Evolutionary conservation across 2,888 invertebrate genomes (phyloP).

Genomic region (Mythimna lalbum): DNA sequence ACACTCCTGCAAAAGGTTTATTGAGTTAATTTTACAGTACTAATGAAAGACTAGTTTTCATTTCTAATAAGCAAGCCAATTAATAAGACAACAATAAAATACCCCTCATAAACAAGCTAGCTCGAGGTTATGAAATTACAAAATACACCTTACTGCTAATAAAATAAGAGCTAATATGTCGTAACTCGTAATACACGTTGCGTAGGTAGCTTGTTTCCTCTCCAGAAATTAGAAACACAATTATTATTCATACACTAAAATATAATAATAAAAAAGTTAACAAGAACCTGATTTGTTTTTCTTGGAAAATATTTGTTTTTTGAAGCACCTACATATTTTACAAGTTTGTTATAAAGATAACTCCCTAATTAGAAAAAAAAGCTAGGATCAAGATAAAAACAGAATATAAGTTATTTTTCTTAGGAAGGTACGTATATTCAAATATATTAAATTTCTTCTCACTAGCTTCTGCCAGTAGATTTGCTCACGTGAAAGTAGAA

Average conservation of each 20-base stretch:
- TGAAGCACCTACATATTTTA: background rate
- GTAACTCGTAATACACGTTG: background rate
- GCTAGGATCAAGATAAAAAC: background rate
- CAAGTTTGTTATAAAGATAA: background rate
- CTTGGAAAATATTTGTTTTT: background rate
- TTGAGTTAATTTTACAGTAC: background rate
- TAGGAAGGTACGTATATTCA: too few species aligned
- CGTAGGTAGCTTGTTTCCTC: conserved; percentile 17
- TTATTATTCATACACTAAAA: background rate
- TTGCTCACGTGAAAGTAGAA: too few species aligned
- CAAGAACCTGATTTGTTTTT: background rate
- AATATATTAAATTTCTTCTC: background rate
- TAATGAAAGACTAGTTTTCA: conserved; percentile 10
- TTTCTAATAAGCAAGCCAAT: conserved; percentile 28
- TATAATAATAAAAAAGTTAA: conserved; percentile 8
- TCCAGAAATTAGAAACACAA: background rate
- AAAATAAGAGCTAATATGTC: conserved; percentile 2
- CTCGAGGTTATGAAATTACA: conserved; percentile 21
- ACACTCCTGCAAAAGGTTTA: background rate
- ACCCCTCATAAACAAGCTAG: conserved; percentile 7
- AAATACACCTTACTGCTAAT: conserved; percentile 10
- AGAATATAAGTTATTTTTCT: background rate
- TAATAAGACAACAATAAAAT: conserved; percentile 19
- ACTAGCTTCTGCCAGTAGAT: too few species aligned
- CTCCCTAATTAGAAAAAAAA: background rate